Evolutionary conservation across 2,888 invertebrate species (phyloP), one percentile per base, ranked within the genome.

Genomic region (Oligia strigilis): DNA sequence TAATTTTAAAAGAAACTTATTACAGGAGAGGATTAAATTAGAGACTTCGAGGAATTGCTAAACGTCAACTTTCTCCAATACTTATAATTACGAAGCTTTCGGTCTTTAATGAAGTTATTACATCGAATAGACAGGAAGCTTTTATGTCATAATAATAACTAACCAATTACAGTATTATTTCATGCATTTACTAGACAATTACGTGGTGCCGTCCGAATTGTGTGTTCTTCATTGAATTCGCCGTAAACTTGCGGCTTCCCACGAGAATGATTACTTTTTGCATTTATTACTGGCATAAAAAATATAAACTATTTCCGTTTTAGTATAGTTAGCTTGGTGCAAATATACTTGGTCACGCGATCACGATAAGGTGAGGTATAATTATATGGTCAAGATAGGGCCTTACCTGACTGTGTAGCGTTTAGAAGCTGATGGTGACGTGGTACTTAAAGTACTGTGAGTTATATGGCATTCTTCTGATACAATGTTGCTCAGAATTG

Each of bases 231-330:
- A 86, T 83, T 83, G 80, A 84, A 87, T 74, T 75, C 36, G 55
- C 66, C 62, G 66, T 86, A 83, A 82, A 81, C 78, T 79, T 72
- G 74, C 71, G 75, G 81, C 81, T 92, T 92, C 92, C 90, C 92
- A 92, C 88, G 91, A 90, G 90, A 91, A 91, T 87, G 81, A 88
- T 87, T 83, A 85, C 79, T 91, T 91, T 91, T 92, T 93, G 85
- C 88, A 90, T 90, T 89, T 89, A 85, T 90, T 90, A 82, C 74
- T 36, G 67, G 49, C 72, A 85, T 82, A 88, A 92, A 89, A 89
- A 89, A 91, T 88, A 88, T 88, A 86, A 88, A 90, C 88, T 89
- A 90, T 93, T 91, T 93, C 93, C 92, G 92, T 89, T 89, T 84
- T 65, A 82, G 81, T 85, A 72, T 85, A 84, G 82, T 85, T 84